phyloP scores from a whole-genome alignment of 2,113 vertebrate genomes.

The Rhadina sibilatrix region DNA sequence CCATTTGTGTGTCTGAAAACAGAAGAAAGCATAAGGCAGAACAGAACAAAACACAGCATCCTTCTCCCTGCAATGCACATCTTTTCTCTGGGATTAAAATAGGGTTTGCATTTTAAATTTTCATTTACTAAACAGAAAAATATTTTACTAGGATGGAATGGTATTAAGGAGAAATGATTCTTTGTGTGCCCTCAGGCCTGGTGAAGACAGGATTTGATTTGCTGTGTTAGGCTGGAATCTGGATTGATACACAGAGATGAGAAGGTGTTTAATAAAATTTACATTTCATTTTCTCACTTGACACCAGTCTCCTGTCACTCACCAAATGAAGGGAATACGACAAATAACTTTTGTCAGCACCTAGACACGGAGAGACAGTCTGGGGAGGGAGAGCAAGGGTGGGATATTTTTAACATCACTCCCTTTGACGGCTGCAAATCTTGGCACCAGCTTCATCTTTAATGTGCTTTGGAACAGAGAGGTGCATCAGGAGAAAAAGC shows the following conservation, averaged over 20 bases:
- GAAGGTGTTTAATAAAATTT: constrained; percentile 89
- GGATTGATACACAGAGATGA: constrained; percentile 86
- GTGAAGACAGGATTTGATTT: constrained; percentile 85
- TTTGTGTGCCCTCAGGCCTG: constrained; percentile 74
- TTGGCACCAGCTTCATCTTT: neutral
- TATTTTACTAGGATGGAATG: constrained; percentile 81
- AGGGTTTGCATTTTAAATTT: constrained; percentile 83
- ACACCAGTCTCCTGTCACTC: constrained; percentile 85
- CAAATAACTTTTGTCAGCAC: constrained; percentile 79
- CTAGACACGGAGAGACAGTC: constrained; percentile 43
- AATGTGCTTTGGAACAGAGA: neutral
- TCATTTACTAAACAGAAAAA: constrained; percentile 85
- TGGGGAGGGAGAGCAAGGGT: constrained; percentile 26
- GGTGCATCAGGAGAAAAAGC: neutral
- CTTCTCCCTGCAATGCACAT: constrained; percentile 42
- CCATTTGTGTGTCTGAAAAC: constrained; percentile 9
- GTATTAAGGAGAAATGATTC: constrained; percentile 84
- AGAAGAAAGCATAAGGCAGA: constrained; percentile 4
- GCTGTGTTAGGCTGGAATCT: constrained; percentile 84
- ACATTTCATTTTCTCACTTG: constrained; percentile 88
- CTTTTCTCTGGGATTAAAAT: constrained; percentile 75
- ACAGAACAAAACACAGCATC: constrained; percentile 1
- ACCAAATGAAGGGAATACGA: constrained; percentile 68
- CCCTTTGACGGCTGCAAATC: neutral
- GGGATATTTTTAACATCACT: constrained; percentile 35